Percentiles rank a stretch among this genome's conserved stretches.
Conservation (phyloP, 2,797 vertebrate species). For the Ctenopoma kingsleyae region DNA sequence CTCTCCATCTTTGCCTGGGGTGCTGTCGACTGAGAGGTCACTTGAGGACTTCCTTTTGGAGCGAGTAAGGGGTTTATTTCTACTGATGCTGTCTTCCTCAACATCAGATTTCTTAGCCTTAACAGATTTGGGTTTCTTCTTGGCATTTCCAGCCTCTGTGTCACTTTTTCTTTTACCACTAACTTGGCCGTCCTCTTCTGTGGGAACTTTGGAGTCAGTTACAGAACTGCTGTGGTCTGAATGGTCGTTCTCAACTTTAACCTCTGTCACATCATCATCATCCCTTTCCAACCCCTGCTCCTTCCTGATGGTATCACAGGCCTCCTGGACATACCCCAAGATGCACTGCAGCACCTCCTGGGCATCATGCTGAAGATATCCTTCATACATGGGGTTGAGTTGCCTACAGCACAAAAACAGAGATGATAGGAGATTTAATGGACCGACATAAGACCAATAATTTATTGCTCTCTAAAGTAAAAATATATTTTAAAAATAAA, state of each 20-base stretch:
- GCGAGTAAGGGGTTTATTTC: constrained; percentile 85
- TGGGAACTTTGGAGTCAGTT: constrained; percentile 26
- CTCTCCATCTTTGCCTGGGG: constrained; percentile 54
- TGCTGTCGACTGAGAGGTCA: constrained; percentile 43
- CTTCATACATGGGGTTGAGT: constrained; percentile 98
- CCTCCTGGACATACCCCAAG: constrained; percentile 94
- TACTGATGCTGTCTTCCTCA: constrained; percentile 62
- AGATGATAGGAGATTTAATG: not conserved
- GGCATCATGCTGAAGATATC: constrained; percentile 96
- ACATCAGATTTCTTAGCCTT: constrained; percentile 82
- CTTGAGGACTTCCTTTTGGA: constrained; percentile 92
- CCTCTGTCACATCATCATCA: constrained; percentile 41
- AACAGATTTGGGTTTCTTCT: constrained; percentile 92
- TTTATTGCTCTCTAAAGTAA: no score
- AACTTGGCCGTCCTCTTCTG: constrained; percentile 84
- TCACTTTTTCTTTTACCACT: constrained; percentile 94
- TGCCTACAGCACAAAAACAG: constrained; percentile 82
- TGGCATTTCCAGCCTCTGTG: constrained; percentile 90
- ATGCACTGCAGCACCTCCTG: constrained; percentile 98
- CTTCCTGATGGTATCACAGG: constrained; percentile 92
- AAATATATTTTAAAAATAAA: no score
- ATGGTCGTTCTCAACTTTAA: constrained; percentile 25
- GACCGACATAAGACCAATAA: not conserved
- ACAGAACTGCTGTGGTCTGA: not conserved
- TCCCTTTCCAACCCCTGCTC: constrained; percentile 63